Evolutionary conservation across 2,888 invertebrate species (phyloP).

Genomic region (Agrotis exclamationis): DNA sequence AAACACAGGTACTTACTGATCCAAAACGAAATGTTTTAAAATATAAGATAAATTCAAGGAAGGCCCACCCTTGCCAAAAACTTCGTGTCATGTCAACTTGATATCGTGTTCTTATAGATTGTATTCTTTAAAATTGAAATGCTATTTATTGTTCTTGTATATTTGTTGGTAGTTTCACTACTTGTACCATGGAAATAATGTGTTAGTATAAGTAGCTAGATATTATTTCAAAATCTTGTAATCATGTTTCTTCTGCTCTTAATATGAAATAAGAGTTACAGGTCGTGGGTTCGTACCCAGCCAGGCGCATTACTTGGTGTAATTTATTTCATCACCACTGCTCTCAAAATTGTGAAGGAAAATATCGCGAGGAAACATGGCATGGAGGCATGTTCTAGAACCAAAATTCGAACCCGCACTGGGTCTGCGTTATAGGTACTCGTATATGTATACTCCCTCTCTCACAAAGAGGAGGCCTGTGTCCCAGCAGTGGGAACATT

Average conservation of each 20-base stretch:
- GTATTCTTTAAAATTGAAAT: constrained; percentile 44
- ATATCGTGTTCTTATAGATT: constrained; percentile 38
- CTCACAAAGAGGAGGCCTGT: neutral
- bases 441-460: too few species aligned
- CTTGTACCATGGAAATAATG: neutral
- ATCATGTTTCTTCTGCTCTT: neutral
- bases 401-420: too few species aligned
- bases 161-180: constrained; percentile 13
- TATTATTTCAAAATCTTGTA: neutral
- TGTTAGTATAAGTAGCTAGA: neutral
- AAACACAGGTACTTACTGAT: neutral
- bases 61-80: constrained; percentile 2
- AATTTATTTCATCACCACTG: too few species aligned
- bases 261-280: too few species aligned
- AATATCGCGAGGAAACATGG: too few species aligned
- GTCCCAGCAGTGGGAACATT: too few species aligned
- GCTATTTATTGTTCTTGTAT: constrained; percentile 37
- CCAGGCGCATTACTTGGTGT: too few species aligned
- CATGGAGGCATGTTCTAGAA: too few species aligned
- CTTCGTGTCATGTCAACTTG: constrained; percentile 26
- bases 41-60: neutral
- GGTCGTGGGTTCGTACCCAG: too few species aligned
- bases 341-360: too few species aligned
- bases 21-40: neutral
- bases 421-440: too few species aligned